Evolutionary conservation across 2,888 invertebrate species (phyloP).

Genomic region (Cryptocephalus moraei): DNA sequence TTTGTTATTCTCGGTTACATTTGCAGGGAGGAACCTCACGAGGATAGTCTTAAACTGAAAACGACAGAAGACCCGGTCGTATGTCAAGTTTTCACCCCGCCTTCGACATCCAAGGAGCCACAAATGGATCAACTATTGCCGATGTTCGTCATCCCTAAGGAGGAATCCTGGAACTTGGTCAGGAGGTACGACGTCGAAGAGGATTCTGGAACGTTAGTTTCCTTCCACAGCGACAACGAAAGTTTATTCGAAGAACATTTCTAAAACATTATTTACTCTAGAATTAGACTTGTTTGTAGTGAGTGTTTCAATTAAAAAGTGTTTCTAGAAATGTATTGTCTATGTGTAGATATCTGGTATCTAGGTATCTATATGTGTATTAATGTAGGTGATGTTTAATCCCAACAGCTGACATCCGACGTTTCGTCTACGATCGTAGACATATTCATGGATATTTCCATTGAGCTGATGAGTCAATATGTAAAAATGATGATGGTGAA

Average conservation of each 20-base stretch:
- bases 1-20: neutral
- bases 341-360: too few relatives aligned
- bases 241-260: slow-evolving; percentile 28
- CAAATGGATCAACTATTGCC: slow-evolving; percentile 30
- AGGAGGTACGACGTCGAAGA: slow-evolving; percentile 37
- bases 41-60: slow-evolving; percentile 10
- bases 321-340: neutral
- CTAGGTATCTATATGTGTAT: too few relatives aligned
- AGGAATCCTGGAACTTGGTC: slow-evolving; percentile 34
- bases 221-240: slow-evolving; percentile 25
- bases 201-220: slow-evolving; percentile 34
- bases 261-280: neutral
- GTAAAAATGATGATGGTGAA: too few relatives aligned
- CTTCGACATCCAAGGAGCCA: slow-evolving; percentile 15
- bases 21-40: slow-evolving; percentile 8
- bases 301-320: neutral
- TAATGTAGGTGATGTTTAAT: too few relatives aligned
- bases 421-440: too few relatives aligned
- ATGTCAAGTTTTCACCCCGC: slow-evolving; percentile 16
- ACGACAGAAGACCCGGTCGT: slow-evolving; percentile 21
- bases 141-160: slow-evolving; percentile 31
- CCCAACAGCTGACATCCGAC: too few relatives aligned
- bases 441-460: too few relatives aligned
- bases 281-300: neutral
- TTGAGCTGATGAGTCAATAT: too few relatives aligned